Evolutionary conservation across 2,888 invertebrate genomes (phyloP).

Genomic region (Xanthostigma xanthostigma): DNA sequence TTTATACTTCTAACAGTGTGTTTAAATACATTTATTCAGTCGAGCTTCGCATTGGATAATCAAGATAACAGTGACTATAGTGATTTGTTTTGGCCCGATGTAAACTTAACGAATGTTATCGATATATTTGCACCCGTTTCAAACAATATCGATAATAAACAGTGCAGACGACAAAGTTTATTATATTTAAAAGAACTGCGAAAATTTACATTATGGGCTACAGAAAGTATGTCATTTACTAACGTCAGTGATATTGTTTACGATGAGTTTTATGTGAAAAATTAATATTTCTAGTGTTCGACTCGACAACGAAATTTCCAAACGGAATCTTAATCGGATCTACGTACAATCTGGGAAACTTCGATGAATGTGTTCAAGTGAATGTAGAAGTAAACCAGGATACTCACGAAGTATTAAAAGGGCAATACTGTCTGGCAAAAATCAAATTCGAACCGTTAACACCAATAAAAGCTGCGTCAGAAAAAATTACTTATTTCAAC

Average conservation of each 20-base stretch:
- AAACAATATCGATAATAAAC: constrained; percentile 8
- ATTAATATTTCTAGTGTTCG: constrained; percentile 40
- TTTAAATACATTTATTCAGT: no score
- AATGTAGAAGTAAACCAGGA: constrained; percentile 10
- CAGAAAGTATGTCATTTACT: constrained; percentile 18
- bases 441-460: constrained; percentile 24
- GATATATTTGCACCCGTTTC: not conserved
- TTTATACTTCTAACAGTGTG: no score
- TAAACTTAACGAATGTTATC: not conserved
- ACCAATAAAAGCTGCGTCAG: no score
- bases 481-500: constrained; percentile 9
- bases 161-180: constrained; percentile 17
- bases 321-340: constrained; percentile 49
- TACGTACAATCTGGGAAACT: constrained; percentile 53
- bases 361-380: constrained; percentile 46
- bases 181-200: constrained; percentile 17
- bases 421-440: constrained; percentile 49
- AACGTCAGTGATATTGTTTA: constrained; percentile 5
- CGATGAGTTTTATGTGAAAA: constrained; percentile 4
- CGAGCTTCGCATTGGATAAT: no score
- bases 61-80: no score
- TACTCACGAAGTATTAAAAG: constrained; percentile 26
- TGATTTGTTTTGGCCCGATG: not conserved
- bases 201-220: constrained; percentile 19
- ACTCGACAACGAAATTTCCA: constrained; percentile 52